phyloP scores from a whole-genome alignment of 2,888 invertebrate species.

The Acanthosepion esculentum region DNA sequence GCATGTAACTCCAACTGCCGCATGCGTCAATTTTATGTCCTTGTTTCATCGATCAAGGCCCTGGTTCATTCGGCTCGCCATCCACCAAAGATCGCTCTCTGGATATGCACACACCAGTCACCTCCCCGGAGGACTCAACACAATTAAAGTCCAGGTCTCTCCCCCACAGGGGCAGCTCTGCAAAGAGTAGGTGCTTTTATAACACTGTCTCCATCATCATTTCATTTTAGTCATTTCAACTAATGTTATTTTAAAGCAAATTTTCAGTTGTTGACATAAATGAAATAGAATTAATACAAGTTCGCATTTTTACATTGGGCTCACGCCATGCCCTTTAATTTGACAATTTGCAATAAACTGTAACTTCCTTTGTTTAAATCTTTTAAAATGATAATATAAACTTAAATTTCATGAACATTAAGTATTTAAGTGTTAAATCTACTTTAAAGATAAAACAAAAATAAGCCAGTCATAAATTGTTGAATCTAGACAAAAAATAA shows the following conservation, averaged over 20 bases:
- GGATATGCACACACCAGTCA: slow-evolving; percentile 1
- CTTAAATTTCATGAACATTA: neutral
- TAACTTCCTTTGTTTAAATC: neutral
- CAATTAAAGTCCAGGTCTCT: slow-evolving; percentile 46
- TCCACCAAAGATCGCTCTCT: slow-evolving; percentile 36
- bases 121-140: slow-evolving; percentile 25
- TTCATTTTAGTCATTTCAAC: neutral
- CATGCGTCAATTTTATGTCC: slow-evolving; percentile 44
- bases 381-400: neutral
- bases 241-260: neutral
- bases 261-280: neutral
- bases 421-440: neutral
- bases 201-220: slow-evolving; percentile 14
- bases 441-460: neutral
- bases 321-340: too few relatives aligned
- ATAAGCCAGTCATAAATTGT: neutral
- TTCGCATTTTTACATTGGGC: too few relatives aligned
- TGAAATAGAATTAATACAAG: neutral
- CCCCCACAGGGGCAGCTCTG: slow-evolving; percentile 43
- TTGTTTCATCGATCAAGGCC: slow-evolving; percentile 45
- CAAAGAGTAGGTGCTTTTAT: slow-evolving; percentile 47
- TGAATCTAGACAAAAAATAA: neutral
- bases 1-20: slow-evolving; percentile 39
- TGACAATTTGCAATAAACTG: too few relatives aligned
- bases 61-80: slow-evolving; percentile 35